Base-by-base conservation (phyloP, 2,113 vertebrate genomes). In the Leptosomus discolor region DNA sequence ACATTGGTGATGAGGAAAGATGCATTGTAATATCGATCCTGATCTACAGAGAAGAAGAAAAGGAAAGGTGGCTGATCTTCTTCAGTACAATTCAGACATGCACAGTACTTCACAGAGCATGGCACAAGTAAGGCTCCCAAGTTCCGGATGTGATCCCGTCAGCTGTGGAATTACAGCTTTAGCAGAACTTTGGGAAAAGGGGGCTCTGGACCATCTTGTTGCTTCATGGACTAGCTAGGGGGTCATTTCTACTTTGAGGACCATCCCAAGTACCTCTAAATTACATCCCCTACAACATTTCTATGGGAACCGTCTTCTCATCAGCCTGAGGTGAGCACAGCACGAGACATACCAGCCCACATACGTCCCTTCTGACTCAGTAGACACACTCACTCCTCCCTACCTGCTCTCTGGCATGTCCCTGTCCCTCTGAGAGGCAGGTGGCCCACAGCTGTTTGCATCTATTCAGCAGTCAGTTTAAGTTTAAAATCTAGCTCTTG, bases 11-110 rank as follows among this genome's bases (percentile, higher is more conserved):
- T 97, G 39, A 67, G 51, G 57, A 98, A 98, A 57, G 97, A 92
- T 21, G 87, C 92, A 41, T 94, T 84, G 46, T 98, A 98, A 32
- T 97, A 98, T 51, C 96, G 94, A 32, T 97, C 96, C 90, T 97
- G 76, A 63, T 98, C 98, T 98, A 85, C n/a, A 97, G 51, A 89
- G 12, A 19, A 53, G 85, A 48, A 87, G 71, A 93, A 83, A 80
- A 87, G 39, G 13, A 34, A 75, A 89, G 24, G n/a, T 39, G 56
- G 58, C 4, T 92, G n/a, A 60, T 45, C 12, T 67, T 22, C 43
- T 75, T 86, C 60, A 64, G 32, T 36, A 36, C 41, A 74, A 45
- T 51, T 77, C 24, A n/a, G 73, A 69, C n/a, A 36, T 6, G 11
- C 37, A 65, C 5, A n/a, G 37, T 18, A 41, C 24, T 23, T 75